phyloP scores from a whole-genome alignment of 2,113 vertebrate genomes.

The Perognathus longimembris region DNA sequence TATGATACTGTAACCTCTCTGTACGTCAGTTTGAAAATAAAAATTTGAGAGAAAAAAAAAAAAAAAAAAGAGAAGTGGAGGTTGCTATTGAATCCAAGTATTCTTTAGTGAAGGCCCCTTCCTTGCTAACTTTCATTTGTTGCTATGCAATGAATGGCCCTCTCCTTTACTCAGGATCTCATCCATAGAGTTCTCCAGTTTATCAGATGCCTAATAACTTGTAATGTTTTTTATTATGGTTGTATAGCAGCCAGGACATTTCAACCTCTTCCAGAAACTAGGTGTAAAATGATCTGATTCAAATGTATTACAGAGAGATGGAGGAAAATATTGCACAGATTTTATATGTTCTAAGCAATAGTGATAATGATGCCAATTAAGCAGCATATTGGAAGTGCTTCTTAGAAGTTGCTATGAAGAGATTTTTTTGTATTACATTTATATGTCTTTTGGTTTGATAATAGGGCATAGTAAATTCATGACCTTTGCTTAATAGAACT shows the following conservation, averaged over 20 bases:
- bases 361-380: neutral
- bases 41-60: too few relatives aligned
- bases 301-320: neutral
- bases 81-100: neutral
- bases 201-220: constrained; percentile 11
- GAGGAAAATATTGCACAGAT: neutral
- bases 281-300: constrained; percentile 18
- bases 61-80: neutral
- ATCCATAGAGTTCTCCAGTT: neutral
- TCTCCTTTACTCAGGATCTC: neutral
- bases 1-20: too few relatives aligned
- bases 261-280: neutral
- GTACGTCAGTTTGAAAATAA: too few relatives aligned
- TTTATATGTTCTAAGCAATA: constrained; percentile 5
- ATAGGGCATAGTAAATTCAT: neutral
- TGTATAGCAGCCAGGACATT: neutral
- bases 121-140: neutral
- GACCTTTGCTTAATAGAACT: neutral
- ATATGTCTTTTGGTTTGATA: neutral
- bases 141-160: neutral
- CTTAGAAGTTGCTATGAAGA: constrained; percentile 33
- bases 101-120: neutral
- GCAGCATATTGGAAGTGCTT: neutral
- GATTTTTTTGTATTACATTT: too few relatives aligned
- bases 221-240: neutral